Conservation (phyloP, 2,797 vertebrate species). For the Macropus fuliginosus region DNA sequence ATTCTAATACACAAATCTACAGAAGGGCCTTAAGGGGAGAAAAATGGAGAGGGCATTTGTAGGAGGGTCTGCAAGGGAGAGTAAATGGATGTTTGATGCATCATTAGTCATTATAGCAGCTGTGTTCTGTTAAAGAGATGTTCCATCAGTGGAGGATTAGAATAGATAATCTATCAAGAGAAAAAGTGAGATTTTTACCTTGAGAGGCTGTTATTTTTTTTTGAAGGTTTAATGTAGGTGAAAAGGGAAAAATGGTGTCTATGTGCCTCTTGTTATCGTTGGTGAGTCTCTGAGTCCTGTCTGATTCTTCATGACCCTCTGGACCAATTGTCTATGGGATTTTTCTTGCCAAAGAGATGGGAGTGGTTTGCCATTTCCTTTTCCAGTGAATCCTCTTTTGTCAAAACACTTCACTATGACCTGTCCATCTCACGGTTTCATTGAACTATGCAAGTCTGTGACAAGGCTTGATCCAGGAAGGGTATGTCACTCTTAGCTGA, state of each 20-base stretch:
- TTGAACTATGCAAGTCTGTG: not conserved
- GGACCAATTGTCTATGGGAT: not conserved
- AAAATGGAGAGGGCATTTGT: not conserved
- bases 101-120: slow-evolving; percentile 11
- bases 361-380: not conserved
- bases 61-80: slow-evolving; percentile 1
- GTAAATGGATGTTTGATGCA: slow-evolving; percentile 15
- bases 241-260: not conserved
- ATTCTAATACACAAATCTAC: not conserved
- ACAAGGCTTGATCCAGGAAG: not conserved
- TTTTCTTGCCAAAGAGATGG: not conserved
- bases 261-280: not conserved
- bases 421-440: not conserved
- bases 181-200: slow-evolving; percentile 23
- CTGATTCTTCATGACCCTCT: not conserved
- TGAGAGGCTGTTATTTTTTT: not conserved
- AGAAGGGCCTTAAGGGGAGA: not conserved
- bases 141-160: not conserved
- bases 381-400: not conserved
- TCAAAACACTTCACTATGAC: not conserved
- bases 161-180: slow-evolving; percentile 15
- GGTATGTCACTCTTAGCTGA: not conserved
- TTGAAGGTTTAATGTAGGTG: not conserved
- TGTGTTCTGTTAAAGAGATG: slow-evolving; percentile 19
- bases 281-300: not conserved